These are phyloP conservation scores for Hippoglossus stenolepis DNA, from an alignment of 2,113 vertebrate species.

Conservation along the genomic window DNA sequence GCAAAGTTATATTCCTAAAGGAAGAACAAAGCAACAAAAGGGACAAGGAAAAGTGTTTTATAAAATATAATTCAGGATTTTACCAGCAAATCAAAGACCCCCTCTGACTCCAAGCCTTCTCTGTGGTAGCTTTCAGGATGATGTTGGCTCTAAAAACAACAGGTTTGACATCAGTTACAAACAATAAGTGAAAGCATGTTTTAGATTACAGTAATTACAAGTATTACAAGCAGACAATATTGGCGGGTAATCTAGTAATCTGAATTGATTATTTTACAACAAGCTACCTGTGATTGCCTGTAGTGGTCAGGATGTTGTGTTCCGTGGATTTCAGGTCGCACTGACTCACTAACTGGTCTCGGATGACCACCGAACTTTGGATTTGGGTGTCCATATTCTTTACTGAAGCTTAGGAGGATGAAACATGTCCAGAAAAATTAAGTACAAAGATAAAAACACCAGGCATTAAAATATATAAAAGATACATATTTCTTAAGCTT, in stretches of 20 bases:
- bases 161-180: neutral
- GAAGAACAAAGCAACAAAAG: neutral
- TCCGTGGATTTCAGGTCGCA: conserved; percentile 24
- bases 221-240: too few relatives aligned
- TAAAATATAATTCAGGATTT: conserved; percentile 21
- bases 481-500: neutral
- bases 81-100: conserved; percentile 79
- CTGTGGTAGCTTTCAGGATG: conserved; percentile 29
- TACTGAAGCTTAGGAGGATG: conserved; percentile 34
- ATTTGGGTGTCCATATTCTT: conserved; percentile 29
- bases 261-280: neutral
- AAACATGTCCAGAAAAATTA: neutral
- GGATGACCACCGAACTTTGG: conserved; percentile 14
- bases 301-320: conserved; percentile 33
- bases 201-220: too few relatives aligned
- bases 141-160: conserved; percentile 41
- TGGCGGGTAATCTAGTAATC: neutral
- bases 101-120: conserved; percentile 32
- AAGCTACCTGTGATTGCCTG: conserved; percentile 49
- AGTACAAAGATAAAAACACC: neutral
- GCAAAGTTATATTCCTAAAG: neutral
- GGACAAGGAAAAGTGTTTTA: neutral
- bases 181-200: too few relatives aligned
- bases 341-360: neutral
- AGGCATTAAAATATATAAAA: neutral